A percentile compares a stretch with the other conserved stretches of the same genome.
These are phyloP conservation scores for Scytalopus superciliaris DNA, from an alignment of 2,113 vertebrate species.

Conservation along the genomic window DNA sequence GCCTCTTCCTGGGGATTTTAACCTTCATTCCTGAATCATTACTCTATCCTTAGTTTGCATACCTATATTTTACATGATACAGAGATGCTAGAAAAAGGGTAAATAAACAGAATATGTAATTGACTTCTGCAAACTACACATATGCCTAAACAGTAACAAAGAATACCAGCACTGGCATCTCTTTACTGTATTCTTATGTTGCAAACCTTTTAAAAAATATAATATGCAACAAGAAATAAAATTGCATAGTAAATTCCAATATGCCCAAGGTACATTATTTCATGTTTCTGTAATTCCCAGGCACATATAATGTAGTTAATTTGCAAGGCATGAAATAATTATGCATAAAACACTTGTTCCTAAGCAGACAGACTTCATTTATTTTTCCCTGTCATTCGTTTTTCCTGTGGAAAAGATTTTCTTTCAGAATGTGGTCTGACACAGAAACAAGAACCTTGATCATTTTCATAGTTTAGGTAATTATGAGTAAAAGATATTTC, in stretches of 20 bases:
- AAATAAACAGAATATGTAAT: not conserved
- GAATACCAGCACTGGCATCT: not conserved
- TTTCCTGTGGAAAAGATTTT: not conserved
- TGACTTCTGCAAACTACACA: not conserved
- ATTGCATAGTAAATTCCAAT: not conserved
- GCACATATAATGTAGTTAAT: conserved; percentile 13
- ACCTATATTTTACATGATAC: not conserved
- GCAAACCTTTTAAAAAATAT: not conserved
- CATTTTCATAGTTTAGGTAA: not conserved
- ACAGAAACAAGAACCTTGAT: not conserved
- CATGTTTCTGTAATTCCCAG: conserved; percentile 15
- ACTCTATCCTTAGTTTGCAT: not conserved
- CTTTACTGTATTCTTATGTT: not conserved
- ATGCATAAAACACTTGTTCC: conserved; percentile 28
- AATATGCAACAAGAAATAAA: not conserved
- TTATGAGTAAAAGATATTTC: not conserved
- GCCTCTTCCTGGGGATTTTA: not conserved
- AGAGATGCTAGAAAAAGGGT: not conserved
- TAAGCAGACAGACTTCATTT: conserved; percentile 35
- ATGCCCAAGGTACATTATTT: not conserved
- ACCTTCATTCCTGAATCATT: not conserved
- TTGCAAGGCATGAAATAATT: conserved; percentile 37
- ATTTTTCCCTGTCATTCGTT: conserved; percentile 26
- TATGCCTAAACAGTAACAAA: not conserved
- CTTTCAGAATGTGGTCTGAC: conserved; percentile 1